Evolutionary conservation across 2,113 vertebrate genomes (phyloP).

Genomic region (Alethe castanea): DNA sequence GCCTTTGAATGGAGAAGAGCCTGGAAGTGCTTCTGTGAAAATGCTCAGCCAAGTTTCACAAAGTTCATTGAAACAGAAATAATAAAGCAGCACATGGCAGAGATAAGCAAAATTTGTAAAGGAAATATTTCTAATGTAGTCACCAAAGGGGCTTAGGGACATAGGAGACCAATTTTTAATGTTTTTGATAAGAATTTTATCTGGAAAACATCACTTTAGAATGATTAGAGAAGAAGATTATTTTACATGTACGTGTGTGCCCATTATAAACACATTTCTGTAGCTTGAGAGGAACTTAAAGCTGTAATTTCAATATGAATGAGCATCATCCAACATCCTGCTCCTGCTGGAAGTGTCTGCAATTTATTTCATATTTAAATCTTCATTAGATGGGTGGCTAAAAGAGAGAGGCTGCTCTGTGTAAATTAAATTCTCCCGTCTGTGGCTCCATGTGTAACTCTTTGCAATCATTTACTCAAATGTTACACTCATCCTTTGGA

Average conservation of each 20-base stretch:
- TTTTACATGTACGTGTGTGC: background rate
- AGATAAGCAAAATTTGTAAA: background rate
- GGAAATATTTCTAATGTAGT: background rate
- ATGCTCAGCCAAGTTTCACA: background rate
- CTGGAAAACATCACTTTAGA: background rate
- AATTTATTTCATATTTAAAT: slow-evolving; percentile 41
- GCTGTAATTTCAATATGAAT: slow-evolving; percentile 44
- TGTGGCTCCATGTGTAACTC: background rate
- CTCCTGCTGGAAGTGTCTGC: slow-evolving; percentile 39
- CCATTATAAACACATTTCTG: background rate
- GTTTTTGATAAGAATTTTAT: background rate
- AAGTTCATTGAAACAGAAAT: background rate
- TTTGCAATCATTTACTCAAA: background rate
- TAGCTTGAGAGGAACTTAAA: background rate
- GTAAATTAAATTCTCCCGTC: background rate
- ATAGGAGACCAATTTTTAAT: background rate
- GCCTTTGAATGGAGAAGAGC: background rate
- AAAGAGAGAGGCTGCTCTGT: background rate
- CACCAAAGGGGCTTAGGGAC: background rate
- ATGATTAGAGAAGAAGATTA: background rate
- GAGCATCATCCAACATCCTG: slow-evolving; percentile 13
- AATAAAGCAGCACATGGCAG: background rate
- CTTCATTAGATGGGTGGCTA: background rate
- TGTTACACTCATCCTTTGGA: background rate
- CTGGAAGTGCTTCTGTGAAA: background rate